Base-by-base conservation (phyloP, 1,140 invertebrate species). In the Ruditapes philippinarum region DNA sequence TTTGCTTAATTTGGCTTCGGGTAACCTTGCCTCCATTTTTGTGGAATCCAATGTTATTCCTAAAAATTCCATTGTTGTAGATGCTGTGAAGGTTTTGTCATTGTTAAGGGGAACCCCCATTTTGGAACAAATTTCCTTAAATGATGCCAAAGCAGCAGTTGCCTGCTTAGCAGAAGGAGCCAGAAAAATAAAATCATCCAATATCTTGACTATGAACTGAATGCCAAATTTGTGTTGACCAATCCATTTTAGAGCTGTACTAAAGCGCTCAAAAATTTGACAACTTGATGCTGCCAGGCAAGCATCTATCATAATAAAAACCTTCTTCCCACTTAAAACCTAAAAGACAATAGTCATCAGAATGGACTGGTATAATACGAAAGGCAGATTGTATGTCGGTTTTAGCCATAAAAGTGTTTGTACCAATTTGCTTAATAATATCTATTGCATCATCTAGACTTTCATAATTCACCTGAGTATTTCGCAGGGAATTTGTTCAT, bases 141-240 rank as follows among this genome's bases (percentile, higher is more conserved):
- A 9, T 42, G 14, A 25, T 73, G 11, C 28, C 4, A 0, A 1
- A 7, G 1, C 17, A 42, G 33, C 68, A 82, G 4, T 82, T 38
- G 19, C 4, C 17, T 25, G 79, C 36, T 60, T 65, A 11, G 9
- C 22, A 12, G 12, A 40, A 33, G 0, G 38, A 42, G 5, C 62
- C 62, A 73, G 51, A 49, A 19, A 68, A 31, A n/a, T n/a, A 73
- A 73, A 70, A 54, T 84, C 65, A 84, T 84, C 82, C 7, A 84
- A n/a, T 38, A 73, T 73, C 49, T 84, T 62, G 7, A 70, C 22
- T n/a, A 84, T 11, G 7, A 73, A 25, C 11, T 25, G 45, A 11
- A 7, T 42, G 0, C 33, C 54, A 14, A n/a, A 25, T 1, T 22
- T 70, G 12, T 54, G n/a, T 9, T 33, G 36, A 11, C 25, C 54